Evolutionary conservation across 2,888 invertebrate species (phyloP).

Genomic region (Rotaria macrura): DNA sequence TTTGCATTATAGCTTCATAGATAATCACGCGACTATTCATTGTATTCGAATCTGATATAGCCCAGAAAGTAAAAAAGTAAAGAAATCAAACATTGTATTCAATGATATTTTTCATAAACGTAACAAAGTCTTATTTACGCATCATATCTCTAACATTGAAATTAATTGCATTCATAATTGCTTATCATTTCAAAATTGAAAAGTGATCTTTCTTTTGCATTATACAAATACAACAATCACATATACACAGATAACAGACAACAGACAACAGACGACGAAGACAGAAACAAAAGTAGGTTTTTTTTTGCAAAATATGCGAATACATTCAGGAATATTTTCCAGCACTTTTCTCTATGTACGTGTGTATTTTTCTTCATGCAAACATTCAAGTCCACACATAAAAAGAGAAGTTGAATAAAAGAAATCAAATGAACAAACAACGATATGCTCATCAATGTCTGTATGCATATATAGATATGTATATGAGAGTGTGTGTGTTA

Average conservation of each 20-base stretch:
- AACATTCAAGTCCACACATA: neutral
- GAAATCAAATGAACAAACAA: neutral
- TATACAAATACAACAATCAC: neutral
- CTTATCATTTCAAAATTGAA: neutral
- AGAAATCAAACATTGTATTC: too few relatives aligned
- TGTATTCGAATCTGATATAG: too few relatives aligned
- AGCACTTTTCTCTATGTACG: neutral
- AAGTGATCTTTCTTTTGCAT: neutral
- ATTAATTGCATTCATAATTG: neutral
- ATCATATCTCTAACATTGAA: neutral
- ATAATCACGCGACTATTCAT: too few relatives aligned
- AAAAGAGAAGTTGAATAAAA: neutral
- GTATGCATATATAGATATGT: neutral
- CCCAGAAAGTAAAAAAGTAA: too few relatives aligned
- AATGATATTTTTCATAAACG: too few relatives aligned
- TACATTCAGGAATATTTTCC: neutral
- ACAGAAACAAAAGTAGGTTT: neutral
- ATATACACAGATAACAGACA: neutral
- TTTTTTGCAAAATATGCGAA: neutral
- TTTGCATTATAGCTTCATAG: too few relatives aligned
- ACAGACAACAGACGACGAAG: too few relatives aligned
- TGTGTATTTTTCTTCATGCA: neutral
- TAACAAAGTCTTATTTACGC: too few relatives aligned
- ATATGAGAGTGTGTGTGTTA: neutral
- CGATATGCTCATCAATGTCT: neutral